These are phyloP conservation scores for Probosciger aterrimus DNA, from an alignment of 2,113 vertebrate species.

Conservation along the genomic window DNA sequence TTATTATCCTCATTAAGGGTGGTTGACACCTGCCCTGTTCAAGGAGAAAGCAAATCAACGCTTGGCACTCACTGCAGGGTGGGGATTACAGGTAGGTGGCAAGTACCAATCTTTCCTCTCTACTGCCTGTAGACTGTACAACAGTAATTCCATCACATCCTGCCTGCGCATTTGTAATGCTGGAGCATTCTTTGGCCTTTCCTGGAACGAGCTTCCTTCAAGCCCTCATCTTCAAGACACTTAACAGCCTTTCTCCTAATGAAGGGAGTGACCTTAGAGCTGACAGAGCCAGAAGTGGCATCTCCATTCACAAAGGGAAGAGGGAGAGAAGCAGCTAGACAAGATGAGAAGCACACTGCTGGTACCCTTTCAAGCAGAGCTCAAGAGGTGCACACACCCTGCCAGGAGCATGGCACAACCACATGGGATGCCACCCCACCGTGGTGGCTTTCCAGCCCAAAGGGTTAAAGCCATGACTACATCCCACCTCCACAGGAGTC, in stretches of 20 bases:
- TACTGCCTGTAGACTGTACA: background rate
- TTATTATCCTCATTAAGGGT: slow-evolving; percentile 48
- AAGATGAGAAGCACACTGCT: background rate
- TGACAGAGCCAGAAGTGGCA: background rate
- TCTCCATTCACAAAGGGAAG: background rate
- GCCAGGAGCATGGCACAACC: background rate
- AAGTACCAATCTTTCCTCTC: background rate
- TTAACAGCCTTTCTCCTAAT: background rate
- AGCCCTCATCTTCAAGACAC: background rate
- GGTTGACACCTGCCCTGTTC: slow-evolving; percentile 36
- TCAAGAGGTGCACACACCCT: background rate
- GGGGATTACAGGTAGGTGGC: background rate
- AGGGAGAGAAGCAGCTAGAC: background rate
- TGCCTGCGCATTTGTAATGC: background rate
- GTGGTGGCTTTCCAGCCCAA: rapidly evolving
- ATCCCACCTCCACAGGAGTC: background rate
- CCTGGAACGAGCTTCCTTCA: background rate
- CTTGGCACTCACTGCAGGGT: background rate
- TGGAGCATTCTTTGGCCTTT: background rate
- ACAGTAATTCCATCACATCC: background rate
- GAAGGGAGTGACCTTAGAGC: slow-evolving; percentile 25
- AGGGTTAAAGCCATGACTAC: background rate
- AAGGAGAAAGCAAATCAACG: background rate
- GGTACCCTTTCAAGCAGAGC: background rate
- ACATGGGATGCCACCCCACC: background rate